These are phyloP conservation scores for Drosophila incognita DNA, from an alignment of 2,888 invertebrate species.

Conservation along the genomic window DNA sequence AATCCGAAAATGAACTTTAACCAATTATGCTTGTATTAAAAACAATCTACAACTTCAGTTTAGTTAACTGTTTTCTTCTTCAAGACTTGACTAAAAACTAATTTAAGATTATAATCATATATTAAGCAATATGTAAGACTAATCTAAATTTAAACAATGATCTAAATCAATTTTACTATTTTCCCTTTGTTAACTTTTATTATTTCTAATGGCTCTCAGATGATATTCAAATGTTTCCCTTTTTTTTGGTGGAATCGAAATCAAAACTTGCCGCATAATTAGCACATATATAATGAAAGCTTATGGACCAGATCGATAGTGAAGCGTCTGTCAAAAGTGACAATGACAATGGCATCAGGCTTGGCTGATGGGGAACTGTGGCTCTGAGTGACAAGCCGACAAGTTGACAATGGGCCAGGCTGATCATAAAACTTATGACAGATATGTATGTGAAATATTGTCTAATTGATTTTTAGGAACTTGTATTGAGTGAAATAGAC, in stretches of 20 bases:
- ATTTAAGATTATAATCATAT: neutral
- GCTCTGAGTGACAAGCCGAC: slow-evolving; percentile 57
- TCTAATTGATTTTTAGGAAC: slow-evolving; percentile 68
- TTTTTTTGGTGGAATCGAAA: neutral
- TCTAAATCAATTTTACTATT: neutral
- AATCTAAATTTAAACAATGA: slow-evolving; percentile 23
- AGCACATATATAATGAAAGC: slow-evolving; percentile 71
- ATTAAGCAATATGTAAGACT: neutral
- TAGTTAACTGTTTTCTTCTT: neutral
- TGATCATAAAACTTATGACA: slow-evolving; percentile 73
- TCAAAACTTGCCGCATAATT: slow-evolving; percentile 61
- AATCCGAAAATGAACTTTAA: neutral
- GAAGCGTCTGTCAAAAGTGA: slow-evolving; percentile 62
- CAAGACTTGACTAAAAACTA: neutral
- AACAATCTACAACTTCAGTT: neutral
- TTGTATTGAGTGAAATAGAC: slow-evolving; percentile 23
- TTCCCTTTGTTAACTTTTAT: slow-evolving; percentile 9
- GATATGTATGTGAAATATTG: slow-evolving; percentile 59
- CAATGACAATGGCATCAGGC: slow-evolving; percentile 44
- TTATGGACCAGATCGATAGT: slow-evolving; percentile 60
- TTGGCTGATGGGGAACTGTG: neutral
- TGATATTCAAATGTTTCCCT: slow-evolving; percentile 18
- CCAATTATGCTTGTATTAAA: neutral
- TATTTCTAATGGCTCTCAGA: slow-evolving; percentile 19
- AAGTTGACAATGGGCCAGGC: slow-evolving; percentile 62